Percentiles rank a stretch among this genome's conserved stretches.
These are phyloP conservation scores for Alexandromys oeconomus DNA, from an alignment of 2,797 vertebrate species.

Conservation along the genomic window DNA sequence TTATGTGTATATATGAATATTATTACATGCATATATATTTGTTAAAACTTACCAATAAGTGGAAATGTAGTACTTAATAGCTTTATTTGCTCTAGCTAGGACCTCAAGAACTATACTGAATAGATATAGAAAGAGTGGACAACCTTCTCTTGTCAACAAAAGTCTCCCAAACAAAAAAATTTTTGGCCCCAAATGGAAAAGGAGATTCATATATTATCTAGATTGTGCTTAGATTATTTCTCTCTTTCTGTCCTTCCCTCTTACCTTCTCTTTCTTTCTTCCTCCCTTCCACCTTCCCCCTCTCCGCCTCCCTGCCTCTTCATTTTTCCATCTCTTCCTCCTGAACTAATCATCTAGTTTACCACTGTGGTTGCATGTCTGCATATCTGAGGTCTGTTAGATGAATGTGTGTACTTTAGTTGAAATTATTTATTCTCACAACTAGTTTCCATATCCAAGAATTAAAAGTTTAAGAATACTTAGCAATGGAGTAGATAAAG, in stretches of 20 bases:
- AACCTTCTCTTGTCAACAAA: too few relatives aligned
- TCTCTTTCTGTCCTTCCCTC: neutral
- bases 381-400: neutral
- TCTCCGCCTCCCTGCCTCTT: neutral
- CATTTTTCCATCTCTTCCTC: neutral
- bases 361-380: neutral
- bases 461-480: neutral
- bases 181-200: neutral
- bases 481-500: neutral
- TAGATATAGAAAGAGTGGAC: too few relatives aligned
- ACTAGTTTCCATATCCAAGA: neutral
- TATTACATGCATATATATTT: neutral
- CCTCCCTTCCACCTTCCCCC: neutral
- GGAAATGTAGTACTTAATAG: neutral
- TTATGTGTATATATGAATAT: too few relatives aligned
- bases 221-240: neutral
- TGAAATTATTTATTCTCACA: slow-evolving; percentile 5
- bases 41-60: neutral
- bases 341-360: too few relatives aligned
- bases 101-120: too few relatives aligned
- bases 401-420: neutral
- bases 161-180: neutral
- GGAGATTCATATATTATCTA: neutral
- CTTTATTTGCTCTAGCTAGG: neutral
- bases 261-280: neutral